Conservation (phyloP, 2,797 vertebrate genomes). For the Nannoperca obscura region DNA sequence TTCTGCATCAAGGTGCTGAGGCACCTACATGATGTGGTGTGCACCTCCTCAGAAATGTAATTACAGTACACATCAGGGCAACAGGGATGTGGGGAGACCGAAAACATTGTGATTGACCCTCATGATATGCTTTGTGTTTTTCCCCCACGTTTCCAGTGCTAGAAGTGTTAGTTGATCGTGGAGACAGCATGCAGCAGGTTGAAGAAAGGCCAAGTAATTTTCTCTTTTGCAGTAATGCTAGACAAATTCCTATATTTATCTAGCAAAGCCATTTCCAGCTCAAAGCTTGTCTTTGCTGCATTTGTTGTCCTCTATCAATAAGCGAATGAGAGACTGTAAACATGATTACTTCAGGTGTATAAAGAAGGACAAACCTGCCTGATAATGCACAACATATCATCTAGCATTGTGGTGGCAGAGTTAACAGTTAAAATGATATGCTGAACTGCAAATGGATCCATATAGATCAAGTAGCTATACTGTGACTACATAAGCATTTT, state of each 20-base stretch:
- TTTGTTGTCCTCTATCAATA: constrained; percentile 30
- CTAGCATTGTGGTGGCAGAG: not conserved
- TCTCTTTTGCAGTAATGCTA: constrained; percentile 13
- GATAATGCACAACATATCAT: constrained; percentile 26
- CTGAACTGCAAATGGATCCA: constrained; percentile 9
- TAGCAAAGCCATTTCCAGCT: constrained; percentile 34
- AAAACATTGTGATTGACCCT: constrained; percentile 60
- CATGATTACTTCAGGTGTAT: constrained; percentile 27
- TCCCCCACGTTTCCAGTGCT: constrained; percentile 9
- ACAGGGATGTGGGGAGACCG: constrained; percentile 34
- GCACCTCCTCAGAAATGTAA: constrained; percentile 63
- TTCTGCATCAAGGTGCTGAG: constrained; percentile 36
- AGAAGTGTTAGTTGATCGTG: constrained; percentile 35
- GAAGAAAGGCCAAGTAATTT: constrained; percentile 40
- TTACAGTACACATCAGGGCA: constrained; percentile 59
- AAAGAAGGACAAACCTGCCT: constrained; percentile 24
- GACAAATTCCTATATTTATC: constrained; percentile 34
- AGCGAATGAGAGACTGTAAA: constrained; percentile 32
- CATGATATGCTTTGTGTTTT: constrained; percentile 46
- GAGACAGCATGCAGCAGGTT: constrained; percentile 43
- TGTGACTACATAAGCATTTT: constrained; percentile 9
- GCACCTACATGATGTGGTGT: constrained; percentile 39
- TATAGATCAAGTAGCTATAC: constrained; percentile 1
- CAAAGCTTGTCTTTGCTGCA: constrained; percentile 18
- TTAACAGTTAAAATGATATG: constrained; percentile 8